Evolutionary conservation across 1,140 invertebrate genomes (phyloP).

Genomic region (Meloidogyne exigua): DNA sequence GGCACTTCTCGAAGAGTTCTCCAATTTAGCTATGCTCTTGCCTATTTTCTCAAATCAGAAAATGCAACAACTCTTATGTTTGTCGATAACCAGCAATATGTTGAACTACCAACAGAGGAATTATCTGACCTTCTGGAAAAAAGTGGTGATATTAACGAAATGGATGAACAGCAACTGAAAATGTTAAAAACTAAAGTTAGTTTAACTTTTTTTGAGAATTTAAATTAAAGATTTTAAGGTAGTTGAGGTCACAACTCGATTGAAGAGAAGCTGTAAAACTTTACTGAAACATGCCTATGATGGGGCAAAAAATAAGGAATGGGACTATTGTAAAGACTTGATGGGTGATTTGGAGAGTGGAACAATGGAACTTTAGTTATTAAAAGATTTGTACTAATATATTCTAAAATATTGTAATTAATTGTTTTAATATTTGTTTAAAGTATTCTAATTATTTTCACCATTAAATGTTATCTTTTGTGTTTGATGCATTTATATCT

Average conservation of each 20-base stretch:
- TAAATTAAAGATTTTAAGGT: not conserved
- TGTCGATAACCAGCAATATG: conserved; percentile 96
- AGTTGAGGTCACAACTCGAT: not conserved
- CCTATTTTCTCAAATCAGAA: conserved; percentile 89
- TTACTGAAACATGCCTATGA: not conserved
- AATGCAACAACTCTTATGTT: conserved; percentile 98
- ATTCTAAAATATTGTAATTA: no score
- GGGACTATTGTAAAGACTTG: not conserved
- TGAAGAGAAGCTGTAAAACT: not conserved
- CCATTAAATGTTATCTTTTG: no score
- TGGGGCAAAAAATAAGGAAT: not conserved
- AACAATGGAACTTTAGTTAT: not conserved
- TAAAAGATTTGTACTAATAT: not conserved
- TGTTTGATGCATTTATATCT: no score
- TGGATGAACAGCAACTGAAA: not conserved
- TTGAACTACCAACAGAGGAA: conserved; percentile 92
- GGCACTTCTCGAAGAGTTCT: conserved; percentile 95
- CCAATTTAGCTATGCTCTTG: conserved; percentile 98
- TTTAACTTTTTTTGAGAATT: not conserved
- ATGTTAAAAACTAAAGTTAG: not conserved
- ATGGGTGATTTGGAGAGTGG: not conserved
- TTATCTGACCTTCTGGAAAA: conserved; percentile 91
- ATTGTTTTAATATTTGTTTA: no score
- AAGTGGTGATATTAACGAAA: not conserved
- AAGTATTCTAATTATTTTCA: no score